Base-by-base conservation (phyloP, 2,797 vertebrate species). In the Acanthis flammea region DNA sequence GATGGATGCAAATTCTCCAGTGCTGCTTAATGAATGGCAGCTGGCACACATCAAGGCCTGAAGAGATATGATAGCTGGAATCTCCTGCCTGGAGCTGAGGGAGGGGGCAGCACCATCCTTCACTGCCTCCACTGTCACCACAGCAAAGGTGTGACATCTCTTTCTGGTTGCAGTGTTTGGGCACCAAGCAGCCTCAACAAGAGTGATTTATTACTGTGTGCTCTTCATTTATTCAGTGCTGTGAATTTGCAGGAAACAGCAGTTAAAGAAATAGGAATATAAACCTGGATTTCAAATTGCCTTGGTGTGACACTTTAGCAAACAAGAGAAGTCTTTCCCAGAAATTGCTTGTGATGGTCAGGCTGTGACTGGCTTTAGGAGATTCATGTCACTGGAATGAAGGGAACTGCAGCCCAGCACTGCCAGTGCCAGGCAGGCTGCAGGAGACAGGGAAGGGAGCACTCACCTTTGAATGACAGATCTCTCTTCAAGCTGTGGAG, bases 251-350 rank as follows among this genome's bases (percentile, higher is more conserved):
- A 94, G 63, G 66, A 67, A 91, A 73, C n/a, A 70, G 76, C 75
- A 93, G 81, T 71, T 86, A 76, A 85, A 84, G 87, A 88, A 95
- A 95, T 39, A 30, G 60, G 55, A 93, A 87, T 51, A 92, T 58
- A 95, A 92, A 55, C 22, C 19, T 0, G 0, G 17, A 81, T 87
- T 95, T 93, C 79, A 88, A 86, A 92, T 25, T 55, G 75, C 41
- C 37, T 72, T 44, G 66, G 48, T 70, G 80, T 63, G 86, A 86
- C 37, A 54, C 62, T 81, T 87, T 1, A 41, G 81, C 67, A 77
- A 87, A 87, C 27, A 45, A 85, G 16, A 48, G 42, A 92, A 77
- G 25, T 89, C 74, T 87, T 90, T 50, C 27, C 45, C 61, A 47
- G 61, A 53, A 88, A 71, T 82, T 74, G 74, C 39, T 62, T 68